Conservation (phyloP, 2,888 invertebrate genomes). For the Congeria kusceri region DNA sequence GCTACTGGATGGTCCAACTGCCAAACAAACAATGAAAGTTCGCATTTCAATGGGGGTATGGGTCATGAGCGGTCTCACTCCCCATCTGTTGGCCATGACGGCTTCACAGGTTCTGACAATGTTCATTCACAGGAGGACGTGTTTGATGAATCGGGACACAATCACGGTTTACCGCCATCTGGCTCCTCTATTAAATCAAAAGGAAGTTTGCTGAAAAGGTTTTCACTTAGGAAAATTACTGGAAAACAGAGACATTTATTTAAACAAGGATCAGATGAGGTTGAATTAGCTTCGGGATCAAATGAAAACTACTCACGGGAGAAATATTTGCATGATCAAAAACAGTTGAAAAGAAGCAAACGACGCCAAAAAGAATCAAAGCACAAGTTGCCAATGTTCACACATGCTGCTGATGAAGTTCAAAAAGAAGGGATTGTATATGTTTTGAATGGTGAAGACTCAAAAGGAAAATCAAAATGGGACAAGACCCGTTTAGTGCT, state of each 20-base stretch:
- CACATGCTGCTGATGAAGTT: conserved; percentile 60
- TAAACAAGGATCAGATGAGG: conserved; percentile 95
- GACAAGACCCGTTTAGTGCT: conserved; percentile 96
- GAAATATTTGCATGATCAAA: conserved; percentile 70
- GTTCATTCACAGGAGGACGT: conserved; percentile 28
- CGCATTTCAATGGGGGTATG: background rate
- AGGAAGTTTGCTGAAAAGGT: conserved; percentile 66
- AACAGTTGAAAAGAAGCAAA: conserved; percentile 64
- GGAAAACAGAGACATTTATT: conserved; percentile 89
- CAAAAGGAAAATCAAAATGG: conserved; percentile 93
- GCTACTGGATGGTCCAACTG: conserved; percentile 17
- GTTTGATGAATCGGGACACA: conserved; percentile 61
- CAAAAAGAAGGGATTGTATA: conserved; percentile 96
- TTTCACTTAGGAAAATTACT: conserved; percentile 83
- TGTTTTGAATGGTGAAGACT: conserved; percentile 95
- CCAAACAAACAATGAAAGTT: background rate
- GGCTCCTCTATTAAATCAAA: conserved; percentile 43
- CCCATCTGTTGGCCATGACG: conserved; percentile 26
- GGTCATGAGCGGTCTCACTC: background rate
- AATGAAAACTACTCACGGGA: conserved; percentile 67
- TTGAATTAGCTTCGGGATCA: conserved; percentile 87
- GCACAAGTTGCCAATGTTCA: conserved; percentile 43
- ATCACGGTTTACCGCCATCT: conserved; percentile 28
- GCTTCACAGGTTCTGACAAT: conserved; percentile 16
- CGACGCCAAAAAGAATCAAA: conserved; percentile 58